phyloP scores from a whole-genome alignment of 2,113 vertebrate genomes.

The Periophthalmus modestus region DNA sequence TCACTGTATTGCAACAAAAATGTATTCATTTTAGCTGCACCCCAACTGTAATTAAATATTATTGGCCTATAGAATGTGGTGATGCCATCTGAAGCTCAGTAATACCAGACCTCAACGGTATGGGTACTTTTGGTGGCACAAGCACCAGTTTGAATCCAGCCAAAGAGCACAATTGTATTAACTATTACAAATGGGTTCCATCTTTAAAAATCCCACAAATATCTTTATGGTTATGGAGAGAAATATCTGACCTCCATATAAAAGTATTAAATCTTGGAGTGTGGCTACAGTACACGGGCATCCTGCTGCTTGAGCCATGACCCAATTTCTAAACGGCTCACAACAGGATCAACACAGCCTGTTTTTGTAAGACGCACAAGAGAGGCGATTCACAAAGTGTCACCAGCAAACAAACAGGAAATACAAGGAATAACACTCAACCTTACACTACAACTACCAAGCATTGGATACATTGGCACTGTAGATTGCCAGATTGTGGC shows the following conservation, averaged over 20 bases:
- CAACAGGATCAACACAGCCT: slow-evolving; percentile 47
- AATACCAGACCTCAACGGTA: no score
- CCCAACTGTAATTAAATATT: no score
- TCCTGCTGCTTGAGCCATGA: slow-evolving; percentile 60
- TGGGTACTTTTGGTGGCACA: no score
- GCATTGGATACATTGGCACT: neutral
- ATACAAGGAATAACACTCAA: slow-evolving; percentile 37
- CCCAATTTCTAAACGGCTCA: slow-evolving; percentile 60
- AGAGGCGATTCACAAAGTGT: slow-evolving; percentile 15
- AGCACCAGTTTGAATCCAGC: no score
- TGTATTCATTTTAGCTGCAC: no score
- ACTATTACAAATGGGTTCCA: no score
- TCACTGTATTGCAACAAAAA: no score
- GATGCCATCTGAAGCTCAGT: no score
- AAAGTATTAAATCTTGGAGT: slow-evolving; percentile 10
- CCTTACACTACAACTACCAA: neutral
- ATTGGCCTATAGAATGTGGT: no score
- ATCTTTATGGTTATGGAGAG: neutral
- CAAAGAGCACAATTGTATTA: no score
- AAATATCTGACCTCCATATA: neutral
- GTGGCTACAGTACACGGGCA: slow-evolving; percentile 38
- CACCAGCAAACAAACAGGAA: slow-evolving; percentile 21
- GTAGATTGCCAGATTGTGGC: no score
- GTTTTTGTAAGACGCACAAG: slow-evolving; percentile 27
- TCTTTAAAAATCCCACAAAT: neutral